These are phyloP conservation scores for Melanotaenia boesemani DNA, from an alignment of 2,797 vertebrate species.

Conservation along the genomic window DNA sequence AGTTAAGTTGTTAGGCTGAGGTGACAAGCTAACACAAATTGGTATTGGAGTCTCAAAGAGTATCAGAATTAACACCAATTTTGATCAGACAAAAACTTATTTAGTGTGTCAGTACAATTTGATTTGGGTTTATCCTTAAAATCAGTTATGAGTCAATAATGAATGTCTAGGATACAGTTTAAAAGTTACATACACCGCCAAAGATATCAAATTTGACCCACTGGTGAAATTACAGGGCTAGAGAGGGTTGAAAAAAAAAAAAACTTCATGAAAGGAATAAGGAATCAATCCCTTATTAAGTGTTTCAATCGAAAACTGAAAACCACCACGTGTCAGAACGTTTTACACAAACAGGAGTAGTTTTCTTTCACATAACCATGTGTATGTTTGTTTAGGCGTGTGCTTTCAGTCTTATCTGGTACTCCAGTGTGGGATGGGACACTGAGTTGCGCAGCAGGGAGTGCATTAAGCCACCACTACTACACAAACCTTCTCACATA, in stretches of 20 bases:
- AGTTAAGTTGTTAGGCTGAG: not conserved
- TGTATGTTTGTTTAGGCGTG: conserved; percentile 45
- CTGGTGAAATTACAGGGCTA: too few species aligned
- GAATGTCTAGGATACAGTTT: too few species aligned
- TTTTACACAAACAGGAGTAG: conserved; percentile 2
- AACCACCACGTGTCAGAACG: conserved; percentile 1
- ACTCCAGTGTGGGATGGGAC: conserved; percentile 77
- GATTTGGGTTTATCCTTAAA: too few species aligned
- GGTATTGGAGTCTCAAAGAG: too few species aligned
- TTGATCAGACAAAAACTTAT: too few species aligned
- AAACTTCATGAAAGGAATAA: too few species aligned
- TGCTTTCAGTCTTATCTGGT: conserved; percentile 76
- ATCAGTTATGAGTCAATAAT: too few species aligned
- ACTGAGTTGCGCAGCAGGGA: conserved; percentile 81
- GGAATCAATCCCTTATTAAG: not conserved
- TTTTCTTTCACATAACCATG: conserved; percentile 25
- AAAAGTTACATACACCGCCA: too few species aligned
- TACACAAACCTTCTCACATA: conserved; percentile 44
- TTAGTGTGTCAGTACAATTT: too few species aligned
- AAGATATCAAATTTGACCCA: too few species aligned
- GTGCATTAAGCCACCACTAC: conserved; percentile 73
- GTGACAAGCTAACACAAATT: not conserved
- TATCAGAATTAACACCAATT: too few species aligned
- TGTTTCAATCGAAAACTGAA: conserved; percentile 16
- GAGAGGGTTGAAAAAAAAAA: too few species aligned